Conservation (phyloP, 2,888 invertebrate species). For the Leptinotarsa juncta region DNA sequence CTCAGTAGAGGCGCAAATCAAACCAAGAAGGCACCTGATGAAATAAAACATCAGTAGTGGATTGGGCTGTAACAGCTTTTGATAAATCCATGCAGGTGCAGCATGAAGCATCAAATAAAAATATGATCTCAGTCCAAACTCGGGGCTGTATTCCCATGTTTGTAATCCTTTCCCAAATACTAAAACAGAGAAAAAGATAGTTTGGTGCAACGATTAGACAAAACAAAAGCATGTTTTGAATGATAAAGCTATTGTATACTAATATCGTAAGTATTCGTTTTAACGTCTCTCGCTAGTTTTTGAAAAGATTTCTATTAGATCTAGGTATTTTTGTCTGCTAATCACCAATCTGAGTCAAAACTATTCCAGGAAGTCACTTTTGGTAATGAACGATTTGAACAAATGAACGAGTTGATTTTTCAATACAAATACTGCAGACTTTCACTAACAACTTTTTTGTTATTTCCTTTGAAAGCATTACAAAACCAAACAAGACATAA, state of each 20-base stretch:
- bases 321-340: no score
- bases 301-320: no score
- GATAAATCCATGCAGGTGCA: slow-evolving; percentile 86
- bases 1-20: slow-evolving; percentile 85
- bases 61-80: slow-evolving; percentile 79
- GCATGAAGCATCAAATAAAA: slow-evolving; percentile 91
- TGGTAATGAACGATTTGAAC: no score
- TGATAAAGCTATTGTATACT: not conserved
- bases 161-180: slow-evolving; percentile 95
- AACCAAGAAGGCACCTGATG: slow-evolving; percentile 83
- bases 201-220: not conserved
- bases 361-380: no score
- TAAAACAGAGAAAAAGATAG: slow-evolving; percentile 61
- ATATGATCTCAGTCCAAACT: slow-evolving; percentile 94
- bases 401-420: no score
- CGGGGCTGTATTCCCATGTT: slow-evolving; percentile 99
- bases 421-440: no score
- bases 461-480: no score
- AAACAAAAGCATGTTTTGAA: not conserved
- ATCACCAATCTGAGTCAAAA: no score
- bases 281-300: no score
- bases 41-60: slow-evolving; percentile 91
- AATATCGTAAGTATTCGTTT: no score
- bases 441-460: no score
- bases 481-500: no score